Base-by-base conservation (phyloP, 2,797 vertebrate species). In the Notolepis coatsorum region DNA sequence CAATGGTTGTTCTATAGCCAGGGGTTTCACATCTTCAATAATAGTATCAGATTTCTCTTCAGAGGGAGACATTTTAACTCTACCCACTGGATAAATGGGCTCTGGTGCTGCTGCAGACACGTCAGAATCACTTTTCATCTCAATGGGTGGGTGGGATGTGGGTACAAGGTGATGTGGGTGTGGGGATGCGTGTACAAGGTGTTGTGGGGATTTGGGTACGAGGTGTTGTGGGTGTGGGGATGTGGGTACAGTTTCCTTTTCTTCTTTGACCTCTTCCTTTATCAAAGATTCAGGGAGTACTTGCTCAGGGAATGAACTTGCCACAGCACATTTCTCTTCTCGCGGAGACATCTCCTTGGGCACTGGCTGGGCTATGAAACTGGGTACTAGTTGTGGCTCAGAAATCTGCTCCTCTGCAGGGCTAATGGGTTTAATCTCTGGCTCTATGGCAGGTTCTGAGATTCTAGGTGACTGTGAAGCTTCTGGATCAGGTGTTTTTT, bases 371-470 rank as follows among this genome's bases (percentile, higher is more conserved):
- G 56, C 17, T n/a, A 64, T 41, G 62, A 64, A 21, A 38, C 51
- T 35, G 18, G 70, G 43, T 46, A 49, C 2, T 0, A 73, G 54
- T 23, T 10, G 54, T 7, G 81, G 65, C 55, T 88, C 87, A 71
- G 79, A 51, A 60, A 73, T 48, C 1, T 54, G 33, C 43, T 88
- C 71, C 76, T 82, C 77, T 63, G 84, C 85, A 35, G 89, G 89
- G 76, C 87, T 92, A 50, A 91, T 64, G 2, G 90, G 89, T 83
- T 93, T 94, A n/a, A 89, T 86, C 67, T 96, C 96, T n/a, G 84
- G 68, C 43, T 84, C 65, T 13, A 75, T 25, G 39, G 65, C 38
- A 17, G 88, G 67, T 64, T 96, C 95, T 31, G 92, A 87, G 67
- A 87, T 88, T 0, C 92, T 90, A 8, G 84, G 80, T 35, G 76